Conservation (phyloP, 2,113 vertebrate species). For the Sakesphorus luctuosus region DNA sequence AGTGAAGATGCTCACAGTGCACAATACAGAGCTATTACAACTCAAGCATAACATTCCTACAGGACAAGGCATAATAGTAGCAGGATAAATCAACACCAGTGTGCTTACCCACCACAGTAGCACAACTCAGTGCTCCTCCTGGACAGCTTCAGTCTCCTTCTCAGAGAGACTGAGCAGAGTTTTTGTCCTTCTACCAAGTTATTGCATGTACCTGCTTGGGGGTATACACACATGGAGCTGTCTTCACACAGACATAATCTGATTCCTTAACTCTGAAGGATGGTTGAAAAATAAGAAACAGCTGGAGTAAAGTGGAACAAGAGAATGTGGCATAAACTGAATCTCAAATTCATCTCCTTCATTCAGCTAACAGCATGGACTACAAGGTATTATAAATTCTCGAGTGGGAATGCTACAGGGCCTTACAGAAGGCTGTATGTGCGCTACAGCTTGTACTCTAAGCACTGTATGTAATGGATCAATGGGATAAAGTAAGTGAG, state of each 20-base stretch:
- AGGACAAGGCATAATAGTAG: fast-evolving
- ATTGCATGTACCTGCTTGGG: not conserved
- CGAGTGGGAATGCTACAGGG: not conserved
- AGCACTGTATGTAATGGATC: not conserved
- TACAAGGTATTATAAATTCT: not conserved
- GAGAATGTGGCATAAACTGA: not conserved
- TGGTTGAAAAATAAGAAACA: not conserved
- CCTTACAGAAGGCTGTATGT: not conserved
- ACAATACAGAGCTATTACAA: not conserved
- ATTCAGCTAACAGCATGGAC: not conserved
- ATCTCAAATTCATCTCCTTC: not conserved
- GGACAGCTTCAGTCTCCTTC: not conserved
- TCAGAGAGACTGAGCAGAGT: not conserved
- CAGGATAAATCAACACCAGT: fast-evolving
- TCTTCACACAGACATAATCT: fast-evolving
- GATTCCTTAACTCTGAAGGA: not conserved
- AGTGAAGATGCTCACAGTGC: not conserved
- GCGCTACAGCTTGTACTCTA: not conserved
- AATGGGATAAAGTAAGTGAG: not conserved
- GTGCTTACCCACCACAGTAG: fast-evolving
- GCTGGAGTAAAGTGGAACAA: not conserved
- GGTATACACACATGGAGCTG: fast-evolving
- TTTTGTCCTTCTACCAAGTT: not conserved
- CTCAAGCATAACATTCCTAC: not conserved
- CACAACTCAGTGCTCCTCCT: not conserved